Conservation (phyloP, 2,888 invertebrate genomes). For the Pachydiplax longipennis region DNA sequence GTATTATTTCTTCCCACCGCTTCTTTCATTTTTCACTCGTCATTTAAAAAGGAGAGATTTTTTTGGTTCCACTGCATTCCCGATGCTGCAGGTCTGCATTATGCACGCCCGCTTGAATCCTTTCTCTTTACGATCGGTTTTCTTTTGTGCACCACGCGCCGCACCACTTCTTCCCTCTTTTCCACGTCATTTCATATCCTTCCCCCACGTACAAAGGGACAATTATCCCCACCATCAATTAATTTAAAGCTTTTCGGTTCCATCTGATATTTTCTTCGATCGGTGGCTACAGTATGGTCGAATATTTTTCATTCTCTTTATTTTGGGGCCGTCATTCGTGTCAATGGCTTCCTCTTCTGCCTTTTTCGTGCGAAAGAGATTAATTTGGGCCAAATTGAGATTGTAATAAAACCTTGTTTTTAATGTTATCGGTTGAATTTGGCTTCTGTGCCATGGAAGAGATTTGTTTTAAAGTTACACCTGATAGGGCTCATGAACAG, state of each 20-base stretch:
- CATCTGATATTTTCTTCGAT: background rate
- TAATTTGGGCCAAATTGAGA: background rate
- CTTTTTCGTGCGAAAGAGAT: background rate
- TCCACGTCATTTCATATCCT: too few relatives aligned
- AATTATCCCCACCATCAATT: background rate
- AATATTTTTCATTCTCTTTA: too few relatives aligned
- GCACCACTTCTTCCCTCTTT: background rate
- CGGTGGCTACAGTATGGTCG: too few relatives aligned
- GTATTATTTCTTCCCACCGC: background rate
- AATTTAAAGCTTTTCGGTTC: background rate
- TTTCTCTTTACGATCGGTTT: background rate
- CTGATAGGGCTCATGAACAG: too few relatives aligned
- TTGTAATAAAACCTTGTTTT: background rate
- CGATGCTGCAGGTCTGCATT: background rate
- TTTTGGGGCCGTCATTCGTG: too few relatives aligned
- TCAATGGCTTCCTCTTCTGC: background rate
- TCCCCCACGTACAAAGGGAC: background rate
- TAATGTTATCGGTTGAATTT: background rate
- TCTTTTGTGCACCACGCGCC: background rate
- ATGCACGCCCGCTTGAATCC: constrained; percentile 5
- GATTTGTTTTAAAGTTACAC: background rate
- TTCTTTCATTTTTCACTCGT: background rate
- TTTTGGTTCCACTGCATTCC: constrained; percentile 29
- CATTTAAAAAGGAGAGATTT: background rate
- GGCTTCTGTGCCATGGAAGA: background rate